phyloP scores from a whole-genome alignment of 1,140 invertebrate genomes.

The Orius laevigatus region DNA sequence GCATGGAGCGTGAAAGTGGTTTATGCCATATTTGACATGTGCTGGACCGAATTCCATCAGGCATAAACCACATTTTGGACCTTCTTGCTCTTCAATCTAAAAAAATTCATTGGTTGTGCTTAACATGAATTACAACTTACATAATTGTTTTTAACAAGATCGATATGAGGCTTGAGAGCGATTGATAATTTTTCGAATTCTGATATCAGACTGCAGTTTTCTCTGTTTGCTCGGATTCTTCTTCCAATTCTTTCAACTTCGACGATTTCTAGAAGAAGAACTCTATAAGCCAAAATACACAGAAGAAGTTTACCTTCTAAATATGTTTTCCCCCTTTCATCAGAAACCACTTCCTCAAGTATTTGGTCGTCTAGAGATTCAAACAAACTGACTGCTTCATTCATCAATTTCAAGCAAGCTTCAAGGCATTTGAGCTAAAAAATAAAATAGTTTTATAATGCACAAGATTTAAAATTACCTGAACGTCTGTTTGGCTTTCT shows the following conservation, averaged over 20 bases:
- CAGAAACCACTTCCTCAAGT: slow-evolving; percentile 15
- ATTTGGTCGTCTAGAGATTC: slow-evolving; percentile 17
- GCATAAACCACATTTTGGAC: slow-evolving; percentile 16
- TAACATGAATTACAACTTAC: slow-evolving; percentile 5
- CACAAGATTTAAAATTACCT: slow-evolving; percentile 8
- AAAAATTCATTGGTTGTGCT: slow-evolving; percentile 11
- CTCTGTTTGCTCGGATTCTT: neutral
- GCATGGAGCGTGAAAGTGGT: slow-evolving; percentile 17
- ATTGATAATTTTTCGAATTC: slow-evolving; percentile 4
- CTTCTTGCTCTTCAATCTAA: slow-evolving; percentile 14
- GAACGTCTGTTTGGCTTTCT: slow-evolving; percentile 2
- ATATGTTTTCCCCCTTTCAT: slow-evolving; percentile 15
- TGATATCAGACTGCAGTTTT: neutral
- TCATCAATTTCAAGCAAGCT: slow-evolving; percentile 20
- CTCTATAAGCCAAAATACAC: neutral
- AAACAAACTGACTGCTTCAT: slow-evolving; percentile 18
- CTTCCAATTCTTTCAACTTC: slow-evolving; percentile 11
- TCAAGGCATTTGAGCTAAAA: slow-evolving; percentile 20
- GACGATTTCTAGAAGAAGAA: slow-evolving; percentile 9
- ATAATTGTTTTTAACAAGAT: slow-evolving; percentile 8
- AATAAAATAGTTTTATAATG: neutral
- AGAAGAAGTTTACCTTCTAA: slow-evolving; percentile 14
- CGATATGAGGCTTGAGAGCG: slow-evolving; percentile 2
- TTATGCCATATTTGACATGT: slow-evolving; percentile 16
- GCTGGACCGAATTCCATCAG: slow-evolving; percentile 6